phyloP scores from a whole-genome alignment of 2,888 invertebrate genomes.

The Plusia festucae region DNA sequence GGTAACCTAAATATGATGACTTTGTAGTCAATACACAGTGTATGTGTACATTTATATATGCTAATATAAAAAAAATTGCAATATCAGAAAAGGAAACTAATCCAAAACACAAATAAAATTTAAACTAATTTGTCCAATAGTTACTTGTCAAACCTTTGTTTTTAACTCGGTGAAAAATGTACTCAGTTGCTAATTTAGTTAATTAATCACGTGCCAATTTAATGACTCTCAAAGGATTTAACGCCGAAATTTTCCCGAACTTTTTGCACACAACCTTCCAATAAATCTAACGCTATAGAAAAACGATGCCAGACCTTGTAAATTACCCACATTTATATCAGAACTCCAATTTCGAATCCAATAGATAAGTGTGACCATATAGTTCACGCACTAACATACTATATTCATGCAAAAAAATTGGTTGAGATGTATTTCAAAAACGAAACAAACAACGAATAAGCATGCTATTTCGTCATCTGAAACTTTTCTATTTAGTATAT shows the following conservation, averaged over 20 bases:
- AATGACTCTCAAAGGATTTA: neutral
- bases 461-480: too few relatives aligned
- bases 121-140: neutral
- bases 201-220: neutral
- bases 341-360: neutral
- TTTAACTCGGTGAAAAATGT: neutral
- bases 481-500: too few relatives aligned
- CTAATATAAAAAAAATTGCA: too few relatives aligned
- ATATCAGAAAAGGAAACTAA: too few relatives aligned
- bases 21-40: too few relatives aligned
- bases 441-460: too few relatives aligned
- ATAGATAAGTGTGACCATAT: constrained; percentile 1
- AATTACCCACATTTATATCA: neutral
- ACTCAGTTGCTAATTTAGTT: neutral
- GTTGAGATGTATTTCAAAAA: neutral
- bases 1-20: too few relatives aligned
- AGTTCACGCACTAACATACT: neutral
- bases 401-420: neutral
- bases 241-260: neutral
- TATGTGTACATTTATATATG: too few relatives aligned
- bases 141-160: neutral
- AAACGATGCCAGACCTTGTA: constrained; percentile 5
- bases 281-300: constrained; percentile 7
- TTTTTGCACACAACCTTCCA: constrained; percentile 7
- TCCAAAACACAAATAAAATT: too few relatives aligned